Conservation (phyloP, 1,140 invertebrate genomes). For the Maconellicoccus hirsutus region DNA sequence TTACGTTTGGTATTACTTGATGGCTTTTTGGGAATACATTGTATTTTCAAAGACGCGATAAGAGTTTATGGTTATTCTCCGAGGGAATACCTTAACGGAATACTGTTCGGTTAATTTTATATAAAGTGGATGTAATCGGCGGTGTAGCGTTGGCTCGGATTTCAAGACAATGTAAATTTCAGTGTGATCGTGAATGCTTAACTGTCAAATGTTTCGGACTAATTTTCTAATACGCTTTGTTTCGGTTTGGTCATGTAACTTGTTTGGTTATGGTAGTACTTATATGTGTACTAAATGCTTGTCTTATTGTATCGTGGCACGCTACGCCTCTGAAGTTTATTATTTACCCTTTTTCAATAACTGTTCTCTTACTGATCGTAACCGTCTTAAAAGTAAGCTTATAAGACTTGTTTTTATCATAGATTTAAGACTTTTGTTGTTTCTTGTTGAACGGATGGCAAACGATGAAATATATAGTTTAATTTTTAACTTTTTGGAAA, state of each 20-base stretch:
- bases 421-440: not conserved
- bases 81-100: too few relatives aligned
- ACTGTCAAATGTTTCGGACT: not conserved
- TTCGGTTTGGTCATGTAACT: not conserved
- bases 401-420: not conserved
- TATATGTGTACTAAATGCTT: too few relatives aligned
- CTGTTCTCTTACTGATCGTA: not conserved
- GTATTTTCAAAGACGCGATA: too few relatives aligned
- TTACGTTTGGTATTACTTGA: too few relatives aligned
- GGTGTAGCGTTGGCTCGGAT: too few relatives aligned
- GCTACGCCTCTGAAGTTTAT: not conserved
- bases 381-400: not conserved
- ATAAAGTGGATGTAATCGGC: too few relatives aligned
- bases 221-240: not conserved
- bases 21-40: too few relatives aligned
- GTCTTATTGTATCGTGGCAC: not conserved
- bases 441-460: not conserved
- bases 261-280: not conserved
- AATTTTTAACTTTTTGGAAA: not conserved
- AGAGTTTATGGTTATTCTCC: too few relatives aligned
- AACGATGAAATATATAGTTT: not conserved
- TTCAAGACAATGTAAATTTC: too few relatives aligned
- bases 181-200: not conserved
- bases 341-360: not conserved
- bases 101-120: too few relatives aligned